Base-by-base conservation (phyloP, 2,797 vertebrate species). In the Molossus molossus region DNA sequence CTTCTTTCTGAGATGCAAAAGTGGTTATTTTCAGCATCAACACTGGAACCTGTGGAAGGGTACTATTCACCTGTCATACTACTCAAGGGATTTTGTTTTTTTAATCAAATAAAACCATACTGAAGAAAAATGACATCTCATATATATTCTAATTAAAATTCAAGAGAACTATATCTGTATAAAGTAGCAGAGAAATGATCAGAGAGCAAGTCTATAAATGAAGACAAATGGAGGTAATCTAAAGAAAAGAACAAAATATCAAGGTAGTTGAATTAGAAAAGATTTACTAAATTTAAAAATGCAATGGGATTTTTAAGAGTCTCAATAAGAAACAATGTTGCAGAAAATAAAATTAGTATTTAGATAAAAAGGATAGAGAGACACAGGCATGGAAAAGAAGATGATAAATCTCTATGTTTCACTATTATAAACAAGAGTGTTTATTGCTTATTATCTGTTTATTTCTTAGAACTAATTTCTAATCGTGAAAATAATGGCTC, bases 231-330 rank as follows among this genome's bases (percentile, higher is more conserved):
- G 27, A 81, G 45, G 11, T 18, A 45, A 86, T 82, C 27, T 53
- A 6, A 53, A 75, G 55, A 85, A 72, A 60, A 69, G 20, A 33
- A 60, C 58, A 81, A 45, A 69, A 87, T 62, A 87, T 87, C 25
- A 70, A 92, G 93, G 45, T 55, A 37, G 33, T 11, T 81, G 65
- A 90, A 90, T 62, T 62, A 81, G 12, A 81, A 86, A 95, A 18
- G 25, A 79, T 58, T 88, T 55, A 80, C 90, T 55, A 62, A 40
- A 57, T 17, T 73, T 7, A 13, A 60, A 67, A 65, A 76, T 87
- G 13, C 37, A 83, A n/a, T 50, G 21, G 4, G 25, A 60, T 58
- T 87, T 80, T 72, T 40, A 1, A 40, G 50, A n/a, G 9, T 45
- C 60, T 83, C n/a, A 13, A 29, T 75, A 37, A 37, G 76, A 90